Evolutionary conservation across 2,113 vertebrate genomes (phyloP), one percentile per base, ranked within the genome.

Genomic region (Pollachius pollachius): DNA sequence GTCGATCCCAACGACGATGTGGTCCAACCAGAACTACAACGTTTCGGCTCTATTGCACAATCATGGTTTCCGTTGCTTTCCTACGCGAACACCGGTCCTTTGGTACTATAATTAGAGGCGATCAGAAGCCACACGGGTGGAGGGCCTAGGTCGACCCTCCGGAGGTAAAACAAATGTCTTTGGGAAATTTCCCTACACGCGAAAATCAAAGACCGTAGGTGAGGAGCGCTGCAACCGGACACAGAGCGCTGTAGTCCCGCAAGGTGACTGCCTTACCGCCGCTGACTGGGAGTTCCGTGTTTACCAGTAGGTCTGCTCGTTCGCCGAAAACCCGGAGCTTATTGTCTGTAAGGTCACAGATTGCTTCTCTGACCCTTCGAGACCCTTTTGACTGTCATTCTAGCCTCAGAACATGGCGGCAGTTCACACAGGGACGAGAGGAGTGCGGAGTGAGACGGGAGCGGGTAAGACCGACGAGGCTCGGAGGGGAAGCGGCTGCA

Each of bases 121-220:
- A 64, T 27, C 16, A 18, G 7, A 3, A n/a, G 72, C 65, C 62
- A 67, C 41, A 65, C 70, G 58, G 67, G 15, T 68, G 66, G 75
- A 81, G 83, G 84, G 83, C 77, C 84, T 83, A 77, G 77, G 74
- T 68, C 82, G 81, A 89, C 77, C 79, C 87, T 73, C 64, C 59
- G 62, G 78, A 85, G 87, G 84, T 64, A 82, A 89, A 73, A 79
- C 67, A 77, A 76, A 70, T 78, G 81, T 37, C 75, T 84, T 73
- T 52, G 27, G 59, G 75, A 82, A 84, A 86, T 81, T 81, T 86
- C 81, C 75, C 88, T 92, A 89, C 90, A 90, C 85, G 86, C 79
- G 85, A 81, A 86, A 80, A 67, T 58, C 52, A 74, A 84, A 79
- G 37, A 76, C 69, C 84, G 30, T 34, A 34, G 30, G 30, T 34